A percentile compares a stretch with the other conserved stretches of the same genome.
Evolutionary conservation across 1,140 invertebrate genomes (phyloP).

Genomic region (Hesperophylax magnus): DNA sequence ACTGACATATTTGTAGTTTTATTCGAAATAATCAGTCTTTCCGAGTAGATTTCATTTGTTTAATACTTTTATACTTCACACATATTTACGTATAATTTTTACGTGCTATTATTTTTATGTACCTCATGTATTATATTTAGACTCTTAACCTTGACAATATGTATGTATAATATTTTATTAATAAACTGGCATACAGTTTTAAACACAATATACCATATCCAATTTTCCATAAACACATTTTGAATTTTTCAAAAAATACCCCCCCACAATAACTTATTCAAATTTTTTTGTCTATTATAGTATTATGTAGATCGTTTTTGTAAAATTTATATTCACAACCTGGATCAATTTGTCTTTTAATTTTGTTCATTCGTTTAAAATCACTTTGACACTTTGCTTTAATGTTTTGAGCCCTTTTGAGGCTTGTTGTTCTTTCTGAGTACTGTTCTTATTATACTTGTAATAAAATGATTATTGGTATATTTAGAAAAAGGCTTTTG

Average conservation of each 20-base stretch:
- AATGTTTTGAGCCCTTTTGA: background rate
- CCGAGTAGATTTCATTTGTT: background rate
- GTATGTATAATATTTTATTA: constrained; percentile 1
- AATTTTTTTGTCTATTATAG: background rate
- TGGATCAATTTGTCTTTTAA: background rate
- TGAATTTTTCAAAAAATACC: too few relatives aligned
- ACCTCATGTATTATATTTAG: background rate
- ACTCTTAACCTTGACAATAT: background rate
- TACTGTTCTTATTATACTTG: background rate
- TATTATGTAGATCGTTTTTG: background rate
- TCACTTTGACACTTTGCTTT: background rate
- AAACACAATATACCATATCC: background rate
- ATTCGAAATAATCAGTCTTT: background rate
- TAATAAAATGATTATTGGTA: background rate
- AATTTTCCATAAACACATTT: constrained; percentile 1
- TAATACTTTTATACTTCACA: constrained; percentile 8
- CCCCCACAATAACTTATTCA: background rate
- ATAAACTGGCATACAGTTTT: background rate
- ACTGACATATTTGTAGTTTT: background rate
- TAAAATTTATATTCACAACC: constrained; percentile 27
- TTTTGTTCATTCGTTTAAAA: background rate
- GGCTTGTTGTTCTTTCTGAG: background rate
- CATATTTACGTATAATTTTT: constrained; percentile 33
- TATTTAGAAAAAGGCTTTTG: too few relatives aligned
- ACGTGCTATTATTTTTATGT: constrained; percentile 17